Percentiles rank a stretch among this genome's conserved stretches.
These are phyloP conservation scores for Eulacestoma nigropectus DNA, from an alignment of 2,113 vertebrate species.

Conservation along the genomic window DNA sequence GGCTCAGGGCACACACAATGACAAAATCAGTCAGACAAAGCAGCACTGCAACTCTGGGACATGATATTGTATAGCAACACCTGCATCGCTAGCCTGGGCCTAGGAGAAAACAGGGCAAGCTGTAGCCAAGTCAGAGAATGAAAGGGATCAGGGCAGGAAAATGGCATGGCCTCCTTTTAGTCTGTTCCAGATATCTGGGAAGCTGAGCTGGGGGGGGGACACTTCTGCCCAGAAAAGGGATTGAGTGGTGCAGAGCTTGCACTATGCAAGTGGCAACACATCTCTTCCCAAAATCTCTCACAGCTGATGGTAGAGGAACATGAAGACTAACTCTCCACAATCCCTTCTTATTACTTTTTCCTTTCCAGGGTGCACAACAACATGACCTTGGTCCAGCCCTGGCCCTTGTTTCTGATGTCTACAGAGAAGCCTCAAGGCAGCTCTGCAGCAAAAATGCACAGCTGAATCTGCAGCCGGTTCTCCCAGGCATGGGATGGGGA, in stretches of 20 bases:
- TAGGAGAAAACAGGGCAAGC: neutral
- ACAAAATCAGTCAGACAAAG: neutral
- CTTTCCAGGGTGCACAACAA: neutral
- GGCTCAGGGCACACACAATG: neutral
- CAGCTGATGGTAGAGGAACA: neutral
- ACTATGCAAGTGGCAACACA: neutral
- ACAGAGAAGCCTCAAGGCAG: neutral
- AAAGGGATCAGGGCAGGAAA: neutral
- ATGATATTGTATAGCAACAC: neutral
- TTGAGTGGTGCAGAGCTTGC: neutral
- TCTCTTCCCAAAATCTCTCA: neutral
- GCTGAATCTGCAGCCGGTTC: neutral
- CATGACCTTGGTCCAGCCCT: neutral
- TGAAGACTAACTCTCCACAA: neutral
- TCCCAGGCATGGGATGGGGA: neutral
- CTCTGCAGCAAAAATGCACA: neutral
- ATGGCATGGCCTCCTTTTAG: neutral
- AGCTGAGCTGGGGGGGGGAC: neutral
- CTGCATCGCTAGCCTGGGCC: rapidly evolving
- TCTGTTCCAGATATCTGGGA: neutral
- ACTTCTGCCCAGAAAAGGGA: neutral
- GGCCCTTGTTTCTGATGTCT: neutral
- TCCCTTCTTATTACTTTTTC: neutral
- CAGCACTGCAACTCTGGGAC: neutral
- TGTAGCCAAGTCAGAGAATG: neutral